These are phyloP conservation scores for Cheilosia impressa DNA, from an alignment of 2,888 invertebrate species.

Conservation along the genomic window DNA sequence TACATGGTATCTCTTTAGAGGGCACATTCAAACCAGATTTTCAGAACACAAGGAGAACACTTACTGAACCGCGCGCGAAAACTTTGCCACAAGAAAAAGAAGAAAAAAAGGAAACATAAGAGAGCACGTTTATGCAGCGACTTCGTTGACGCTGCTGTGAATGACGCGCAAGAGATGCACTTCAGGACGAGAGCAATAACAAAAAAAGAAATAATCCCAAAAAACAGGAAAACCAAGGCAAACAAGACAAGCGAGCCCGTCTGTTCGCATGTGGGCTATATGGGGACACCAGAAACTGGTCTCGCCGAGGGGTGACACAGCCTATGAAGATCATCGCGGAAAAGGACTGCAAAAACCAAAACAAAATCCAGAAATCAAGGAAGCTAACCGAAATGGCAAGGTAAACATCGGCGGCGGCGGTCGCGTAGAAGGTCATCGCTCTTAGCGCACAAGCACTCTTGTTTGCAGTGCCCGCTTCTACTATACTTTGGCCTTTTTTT, in stretches of 20 bases:
- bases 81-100: slow-evolving; percentile 29
- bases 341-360: slow-evolving; percentile 55
- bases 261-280: slow-evolving; percentile 42
- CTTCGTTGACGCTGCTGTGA: slow-evolving; percentile 56
- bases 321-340: slow-evolving; percentile 41
- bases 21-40: slow-evolving; percentile 57
- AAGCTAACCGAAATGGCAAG: slow-evolving; percentile 72
- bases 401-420: slow-evolving; percentile 67
- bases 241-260: slow-evolving; percentile 58
- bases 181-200: slow-evolving; percentile 1
- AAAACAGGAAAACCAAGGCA: slow-evolving; percentile 70
- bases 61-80: slow-evolving; percentile 63
- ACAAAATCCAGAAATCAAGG: slow-evolving; percentile 54
- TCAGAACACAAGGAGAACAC: slow-evolving; percentile 16
- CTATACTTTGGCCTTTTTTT: slow-evolving; percentile 14
- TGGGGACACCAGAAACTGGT: slow-evolving; percentile 63
- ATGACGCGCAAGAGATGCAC: slow-evolving; percentile 59
- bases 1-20: slow-evolving; percentile 6
- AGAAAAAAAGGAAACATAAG: slow-evolving; percentile 32
- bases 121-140: slow-evolving; percentile 29
- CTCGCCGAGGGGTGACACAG: slow-evolving; percentile 29
- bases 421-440: slow-evolving; percentile 74
- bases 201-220: slow-evolving; percentile 15
- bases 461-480: slow-evolving; percentile 19
- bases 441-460: slow-evolving; percentile 37